phyloP scores from a whole-genome alignment of 2,113 vertebrate genomes.

The Miniopterus natalensis region DNA sequence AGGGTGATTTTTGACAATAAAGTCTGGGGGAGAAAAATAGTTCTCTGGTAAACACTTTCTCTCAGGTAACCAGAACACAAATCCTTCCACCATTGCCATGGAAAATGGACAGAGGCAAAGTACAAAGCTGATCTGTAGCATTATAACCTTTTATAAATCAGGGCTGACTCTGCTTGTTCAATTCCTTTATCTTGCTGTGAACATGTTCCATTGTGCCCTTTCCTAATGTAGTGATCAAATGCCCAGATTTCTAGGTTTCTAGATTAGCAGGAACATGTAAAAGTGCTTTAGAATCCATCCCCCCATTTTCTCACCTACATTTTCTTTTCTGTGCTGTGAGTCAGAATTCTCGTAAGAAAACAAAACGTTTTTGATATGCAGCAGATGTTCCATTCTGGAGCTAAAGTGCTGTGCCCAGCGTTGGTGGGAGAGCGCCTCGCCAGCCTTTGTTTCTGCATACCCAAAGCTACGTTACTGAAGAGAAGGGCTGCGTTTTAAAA shows the following conservation, averaged over 20 bases:
- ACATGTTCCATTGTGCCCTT: background rate
- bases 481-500: constrained; percentile 15
- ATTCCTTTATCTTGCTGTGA: background rate
- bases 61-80: background rate
- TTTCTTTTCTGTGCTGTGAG: background rate
- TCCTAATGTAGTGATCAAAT: constrained; percentile 7
- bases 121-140: background rate
- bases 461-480: background rate
- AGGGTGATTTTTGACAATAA: background rate
- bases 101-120: constrained; percentile 26
- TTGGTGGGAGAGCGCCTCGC: rapidly evolving
- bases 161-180: constrained; percentile 4
- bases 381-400: constrained; percentile 45
- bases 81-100: background rate
- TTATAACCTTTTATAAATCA: background rate
- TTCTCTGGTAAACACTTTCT: background rate
- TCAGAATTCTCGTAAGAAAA: constrained; percentile 33
- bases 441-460: background rate
- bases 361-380: background rate
- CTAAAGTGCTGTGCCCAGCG: rapidly evolving
- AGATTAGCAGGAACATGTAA: constrained; percentile 64
- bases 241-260: constrained; percentile 53
- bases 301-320: rapidly evolving
- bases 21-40: background rate
- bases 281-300: background rate